A percentile compares a stretch with the other conserved stretches of the same genome.
Evolutionary conservation across 92 coral and sea anemone genomes (phyloP).

Genomic region (Paragorgia papillata): DNA sequence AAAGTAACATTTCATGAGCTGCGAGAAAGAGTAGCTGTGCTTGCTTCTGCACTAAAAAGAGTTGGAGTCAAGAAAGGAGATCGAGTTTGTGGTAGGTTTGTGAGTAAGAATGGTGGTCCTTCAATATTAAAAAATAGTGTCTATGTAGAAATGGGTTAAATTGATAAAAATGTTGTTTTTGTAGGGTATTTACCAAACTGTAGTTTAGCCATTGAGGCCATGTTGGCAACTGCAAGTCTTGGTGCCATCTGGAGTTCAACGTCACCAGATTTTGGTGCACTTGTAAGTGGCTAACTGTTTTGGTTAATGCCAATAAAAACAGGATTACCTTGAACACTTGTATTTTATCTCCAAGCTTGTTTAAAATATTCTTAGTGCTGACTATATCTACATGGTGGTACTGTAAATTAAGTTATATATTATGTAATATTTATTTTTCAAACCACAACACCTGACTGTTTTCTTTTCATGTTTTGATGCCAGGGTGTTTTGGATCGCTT

Average conservation of each 20-base stretch:
- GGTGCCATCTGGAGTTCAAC: conserved; percentile 99
- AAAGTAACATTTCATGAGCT: conserved; percentile 72
- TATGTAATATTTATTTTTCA: no score
- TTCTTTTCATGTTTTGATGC: conserved; percentile 4
- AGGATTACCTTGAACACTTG: no score
- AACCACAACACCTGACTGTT: no score
- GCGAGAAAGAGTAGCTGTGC: conserved; percentile 63
- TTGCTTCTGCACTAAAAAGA: conserved; percentile 88
- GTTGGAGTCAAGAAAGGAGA: conserved; percentile 90
- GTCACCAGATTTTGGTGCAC: conserved; percentile 95
- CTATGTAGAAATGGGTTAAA: no score
- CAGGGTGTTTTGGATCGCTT: conserved; percentile 96
- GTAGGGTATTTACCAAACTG: conserved; percentile 97
- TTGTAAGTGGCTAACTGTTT: conserved; percentile 49
- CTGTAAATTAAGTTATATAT: no score
- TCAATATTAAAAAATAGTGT: no score
- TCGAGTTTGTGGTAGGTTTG: conserved; percentile 79
- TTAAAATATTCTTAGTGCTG: no score
- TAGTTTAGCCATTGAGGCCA: conserved; percentile 90
- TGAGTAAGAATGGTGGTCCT: no score
- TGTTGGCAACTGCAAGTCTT: conserved; percentile 91
- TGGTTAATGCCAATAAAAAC: not conserved
- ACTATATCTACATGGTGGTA: no score
- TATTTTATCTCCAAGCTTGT: no score
- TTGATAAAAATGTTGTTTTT: not conserved